Conservation (phyloP, 2,888 invertebrate species). For the Phytoseiulus persimilis region DNA sequence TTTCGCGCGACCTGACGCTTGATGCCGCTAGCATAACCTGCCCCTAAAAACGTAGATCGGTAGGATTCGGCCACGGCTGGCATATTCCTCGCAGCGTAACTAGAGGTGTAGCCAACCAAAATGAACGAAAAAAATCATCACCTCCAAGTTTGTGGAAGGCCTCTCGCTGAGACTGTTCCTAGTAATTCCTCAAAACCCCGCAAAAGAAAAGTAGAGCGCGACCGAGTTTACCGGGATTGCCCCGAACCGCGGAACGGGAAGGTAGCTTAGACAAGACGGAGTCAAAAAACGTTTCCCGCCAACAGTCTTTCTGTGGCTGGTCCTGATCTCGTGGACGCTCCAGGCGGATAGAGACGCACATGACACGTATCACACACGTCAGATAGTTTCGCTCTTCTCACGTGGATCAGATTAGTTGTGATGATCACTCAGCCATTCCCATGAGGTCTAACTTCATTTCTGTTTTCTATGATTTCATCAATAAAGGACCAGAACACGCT, state of each 20-base stretch:
- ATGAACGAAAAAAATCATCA: not conserved
- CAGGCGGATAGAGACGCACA: too few species aligned
- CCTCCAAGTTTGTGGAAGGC: not conserved
- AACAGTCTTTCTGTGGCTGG: too few species aligned
- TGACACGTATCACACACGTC: not conserved
- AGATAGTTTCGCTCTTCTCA: too few species aligned
- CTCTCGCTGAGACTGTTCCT: not conserved
- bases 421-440: not conserved
- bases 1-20: not conserved
- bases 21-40: not conserved
- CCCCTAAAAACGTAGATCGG: not conserved
- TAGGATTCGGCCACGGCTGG: not conserved
- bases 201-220: not conserved
- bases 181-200: not conserved
- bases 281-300: too few species aligned
- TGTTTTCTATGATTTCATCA: not conserved
- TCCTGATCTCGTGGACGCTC: too few species aligned
- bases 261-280: too few species aligned
- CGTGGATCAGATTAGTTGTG: not conserved
- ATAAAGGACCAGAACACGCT: conserved; percentile 32
- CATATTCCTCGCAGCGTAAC: not conserved
- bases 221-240: too few species aligned
- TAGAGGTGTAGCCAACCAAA: not conserved
- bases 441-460: not conserved
- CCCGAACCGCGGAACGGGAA: too few species aligned